These are phyloP conservation scores for Steinernema feltiae DNA, from an alignment of 1,140 invertebrate genomes.

Conservation along the genomic window DNA sequence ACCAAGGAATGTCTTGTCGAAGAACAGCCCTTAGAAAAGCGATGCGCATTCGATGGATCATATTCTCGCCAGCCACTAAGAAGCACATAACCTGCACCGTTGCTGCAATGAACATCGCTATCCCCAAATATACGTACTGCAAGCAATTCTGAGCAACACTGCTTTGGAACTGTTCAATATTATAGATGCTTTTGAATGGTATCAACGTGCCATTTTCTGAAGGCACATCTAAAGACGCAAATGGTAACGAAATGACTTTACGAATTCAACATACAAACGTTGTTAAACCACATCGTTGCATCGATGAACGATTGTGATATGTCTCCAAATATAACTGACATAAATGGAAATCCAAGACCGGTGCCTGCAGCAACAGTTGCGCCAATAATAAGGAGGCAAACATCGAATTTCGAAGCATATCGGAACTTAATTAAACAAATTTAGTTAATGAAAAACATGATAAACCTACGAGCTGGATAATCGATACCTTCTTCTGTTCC, in stretches of 20 bases:
- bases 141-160: constrained; percentile 31
- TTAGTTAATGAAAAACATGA: neutral
- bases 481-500: no score
- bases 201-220: neutral
- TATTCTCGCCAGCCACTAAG: constrained; percentile 59
- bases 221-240: neutral
- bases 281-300: neutral
- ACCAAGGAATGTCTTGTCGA: constrained; percentile 81
- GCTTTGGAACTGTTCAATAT: constrained; percentile 14
- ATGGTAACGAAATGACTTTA: neutral
- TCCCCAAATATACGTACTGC: constrained; percentile 34
- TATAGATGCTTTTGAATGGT: neutral
- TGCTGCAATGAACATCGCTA: constrained; percentile 35
- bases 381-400: constrained; percentile 30
- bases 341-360: constrained; percentile 32
- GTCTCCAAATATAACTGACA: constrained; percentile 37
- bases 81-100: constrained; percentile 48
- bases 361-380: constrained; percentile 23
- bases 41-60: constrained; percentile 69
- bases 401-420: constrained; percentile 30
- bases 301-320: constrained; percentile 17
- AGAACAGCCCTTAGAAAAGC: constrained; percentile 70
- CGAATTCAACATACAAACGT: neutral
- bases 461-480: neutral
- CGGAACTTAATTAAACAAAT: constrained; percentile 34